A percentile compares a stretch with the other conserved stretches of the same genome.
phyloP scores from a whole-genome alignment of 2,888 invertebrate species.

The Caenorhabditis macrosperma region DNA sequence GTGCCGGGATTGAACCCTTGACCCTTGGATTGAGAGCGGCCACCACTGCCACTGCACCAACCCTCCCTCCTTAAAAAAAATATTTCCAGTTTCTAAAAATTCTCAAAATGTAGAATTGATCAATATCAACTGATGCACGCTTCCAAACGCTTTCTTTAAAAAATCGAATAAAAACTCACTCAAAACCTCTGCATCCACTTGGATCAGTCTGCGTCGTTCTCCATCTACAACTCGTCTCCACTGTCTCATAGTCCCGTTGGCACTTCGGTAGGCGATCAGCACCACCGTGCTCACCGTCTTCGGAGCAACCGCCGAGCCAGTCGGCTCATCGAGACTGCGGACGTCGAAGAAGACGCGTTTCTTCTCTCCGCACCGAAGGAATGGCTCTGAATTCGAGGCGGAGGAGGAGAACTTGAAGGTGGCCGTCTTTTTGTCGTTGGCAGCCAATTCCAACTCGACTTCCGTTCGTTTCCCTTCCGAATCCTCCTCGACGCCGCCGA shows the following conservation, averaged over 20 bases:
- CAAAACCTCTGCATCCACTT: slow-evolving; percentile 39
- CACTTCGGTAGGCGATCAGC: slow-evolving; percentile 67
- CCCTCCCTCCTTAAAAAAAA: too few relatives aligned
- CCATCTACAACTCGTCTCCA: slow-evolving; percentile 64
- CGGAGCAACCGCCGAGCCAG: slow-evolving; percentile 4
- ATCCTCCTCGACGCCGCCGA: neutral
- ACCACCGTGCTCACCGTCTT: slow-evolving; percentile 39
- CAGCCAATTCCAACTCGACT: slow-evolving; percentile 20
- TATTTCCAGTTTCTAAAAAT: too few relatives aligned
- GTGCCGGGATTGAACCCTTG: too few relatives aligned
- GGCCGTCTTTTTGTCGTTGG: slow-evolving; percentile 32
- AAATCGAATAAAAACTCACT: slow-evolving; percentile 19
- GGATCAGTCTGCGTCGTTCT: slow-evolving; percentile 42
- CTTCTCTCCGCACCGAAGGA: slow-evolving; percentile 39
- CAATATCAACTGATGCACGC: too few relatives aligned
- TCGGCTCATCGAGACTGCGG: slow-evolving; percentile 47
- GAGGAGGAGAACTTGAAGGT: slow-evolving; percentile 18
- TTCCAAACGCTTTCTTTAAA: too few relatives aligned
- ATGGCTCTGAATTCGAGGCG: neutral
- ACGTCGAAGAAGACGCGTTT: slow-evolving; percentile 58
- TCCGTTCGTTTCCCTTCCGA: neutral
- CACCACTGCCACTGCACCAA: too few relatives aligned
- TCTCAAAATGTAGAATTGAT: neutral
- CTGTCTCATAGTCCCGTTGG: slow-evolving; percentile 62
- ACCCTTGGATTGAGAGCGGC: too few relatives aligned